Conservation (phyloP, 2,888 invertebrate species). For the Melinaea marsaeus region DNA sequence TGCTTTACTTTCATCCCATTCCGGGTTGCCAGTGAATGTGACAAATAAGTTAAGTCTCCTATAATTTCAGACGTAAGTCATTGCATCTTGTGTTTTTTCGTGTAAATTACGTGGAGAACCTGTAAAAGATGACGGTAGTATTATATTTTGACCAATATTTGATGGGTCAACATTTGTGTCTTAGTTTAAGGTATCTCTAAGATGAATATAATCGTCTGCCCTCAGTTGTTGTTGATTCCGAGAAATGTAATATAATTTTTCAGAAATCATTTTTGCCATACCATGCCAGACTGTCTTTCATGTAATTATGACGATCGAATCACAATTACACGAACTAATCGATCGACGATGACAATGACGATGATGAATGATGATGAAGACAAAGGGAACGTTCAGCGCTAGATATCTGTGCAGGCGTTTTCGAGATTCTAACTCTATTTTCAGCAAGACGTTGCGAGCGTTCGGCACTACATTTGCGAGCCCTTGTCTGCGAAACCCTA, state of each 20-base stretch:
- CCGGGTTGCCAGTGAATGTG: conserved; percentile 24
- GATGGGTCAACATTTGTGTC: conserved; percentile 19
- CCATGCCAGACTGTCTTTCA: background rate
- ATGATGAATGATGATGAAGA: conserved; percentile 23
- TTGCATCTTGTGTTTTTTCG: conserved; percentile 28
- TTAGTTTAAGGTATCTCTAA: conserved; percentile 36
- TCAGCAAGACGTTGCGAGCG: conserved; percentile 16
- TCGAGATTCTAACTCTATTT: conserved; percentile 17
- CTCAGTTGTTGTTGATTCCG: conserved; percentile 13
- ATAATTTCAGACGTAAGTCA: conserved; percentile 27
- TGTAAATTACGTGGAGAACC: conserved; percentile 33
- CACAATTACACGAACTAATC: background rate
- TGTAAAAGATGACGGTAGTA: conserved; percentile 30
- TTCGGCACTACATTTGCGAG: conserved; percentile 18
- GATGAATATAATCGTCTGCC: conserved; percentile 24
- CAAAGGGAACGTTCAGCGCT: conserved; percentile 16
- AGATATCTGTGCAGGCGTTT: conserved; percentile 10
- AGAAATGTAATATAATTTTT: background rate
- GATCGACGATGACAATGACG: too few relatives aligned
- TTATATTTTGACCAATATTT: conserved; percentile 24
- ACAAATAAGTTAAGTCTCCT: conserved; percentile 24
- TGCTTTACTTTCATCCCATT: conserved; percentile 23
- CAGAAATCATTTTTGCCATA: conserved; percentile 1
- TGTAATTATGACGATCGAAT: background rate
- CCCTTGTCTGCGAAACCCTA: conserved; percentile 10